These are phyloP conservation scores for Poicephalus meyeri DNA, from an alignment of 2,113 vertebrate genomes.

Conservation along the genomic window DNA sequence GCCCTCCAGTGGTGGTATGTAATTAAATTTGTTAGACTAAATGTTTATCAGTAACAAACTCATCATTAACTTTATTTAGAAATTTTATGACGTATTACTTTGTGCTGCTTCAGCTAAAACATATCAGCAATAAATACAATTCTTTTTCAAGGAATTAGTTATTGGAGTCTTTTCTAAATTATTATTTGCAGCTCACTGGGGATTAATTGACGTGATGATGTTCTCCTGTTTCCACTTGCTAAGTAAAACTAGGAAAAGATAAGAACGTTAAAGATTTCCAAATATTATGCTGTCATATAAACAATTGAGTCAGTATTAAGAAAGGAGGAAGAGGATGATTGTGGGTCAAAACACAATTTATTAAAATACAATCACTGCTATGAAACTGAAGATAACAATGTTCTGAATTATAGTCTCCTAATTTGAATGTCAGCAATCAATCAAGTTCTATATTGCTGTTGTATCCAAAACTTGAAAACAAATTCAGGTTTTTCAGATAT, in stretches of 20 bases:
- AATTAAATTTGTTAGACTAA: neutral
- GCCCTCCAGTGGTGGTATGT: neutral
- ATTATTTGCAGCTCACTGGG: neutral
- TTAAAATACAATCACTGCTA: neutral
- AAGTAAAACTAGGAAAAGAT: neutral
- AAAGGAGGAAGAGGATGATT: neutral
- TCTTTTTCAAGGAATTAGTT: neutral
- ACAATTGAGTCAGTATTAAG: neutral
- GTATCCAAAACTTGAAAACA: neutral
- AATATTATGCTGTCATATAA: neutral
- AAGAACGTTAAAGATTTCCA: neutral
- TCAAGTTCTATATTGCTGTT: neutral
- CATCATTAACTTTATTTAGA: neutral
- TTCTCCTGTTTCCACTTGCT: neutral
- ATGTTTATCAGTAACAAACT: neutral
- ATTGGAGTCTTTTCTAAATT: neutral
- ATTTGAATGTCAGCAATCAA: neutral
- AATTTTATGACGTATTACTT: neutral
- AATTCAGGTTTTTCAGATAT: neutral
- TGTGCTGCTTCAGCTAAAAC: neutral
- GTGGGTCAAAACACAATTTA: neutral
- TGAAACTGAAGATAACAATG: neutral
- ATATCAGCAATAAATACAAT: neutral
- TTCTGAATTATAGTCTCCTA: neutral
- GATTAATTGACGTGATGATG: neutral